Conservation (phyloP, 2,888 invertebrate species). For the Andrena praecox region DNA sequence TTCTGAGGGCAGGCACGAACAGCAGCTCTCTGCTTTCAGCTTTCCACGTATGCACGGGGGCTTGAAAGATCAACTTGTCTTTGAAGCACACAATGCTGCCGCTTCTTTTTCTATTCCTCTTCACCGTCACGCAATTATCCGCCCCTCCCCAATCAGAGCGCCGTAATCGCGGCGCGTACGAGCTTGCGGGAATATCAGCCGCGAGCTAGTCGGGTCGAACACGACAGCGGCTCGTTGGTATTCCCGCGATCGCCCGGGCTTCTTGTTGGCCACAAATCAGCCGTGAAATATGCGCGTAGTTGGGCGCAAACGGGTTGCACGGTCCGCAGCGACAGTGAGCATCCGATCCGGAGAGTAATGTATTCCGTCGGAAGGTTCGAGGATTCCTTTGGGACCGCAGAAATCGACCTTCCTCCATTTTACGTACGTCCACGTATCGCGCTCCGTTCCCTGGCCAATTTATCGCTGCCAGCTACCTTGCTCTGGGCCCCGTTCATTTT, state of each 20-base stretch:
- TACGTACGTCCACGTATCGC: conserved; percentile 19
- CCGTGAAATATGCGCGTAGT: conserved; percentile 19
- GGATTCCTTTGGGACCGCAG: conserved; percentile 32
- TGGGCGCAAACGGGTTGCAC: conserved; percentile 13
- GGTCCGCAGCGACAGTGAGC: conserved; percentile 15
- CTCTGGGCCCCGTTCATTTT: background rate
- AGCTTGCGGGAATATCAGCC: too few relatives aligned
- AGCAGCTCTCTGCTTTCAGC: too few relatives aligned
- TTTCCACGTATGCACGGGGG: too few relatives aligned
- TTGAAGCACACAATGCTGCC: too few relatives aligned
- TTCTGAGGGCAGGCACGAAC: too few relatives aligned
- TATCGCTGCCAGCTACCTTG: background rate
- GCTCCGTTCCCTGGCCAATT: background rate
- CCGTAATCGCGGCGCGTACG: too few relatives aligned
- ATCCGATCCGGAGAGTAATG: conserved; percentile 36
- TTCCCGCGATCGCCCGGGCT: background rate
- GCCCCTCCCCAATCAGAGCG: too few relatives aligned
- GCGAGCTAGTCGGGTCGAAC: too few relatives aligned
- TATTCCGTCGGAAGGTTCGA: conserved; percentile 42
- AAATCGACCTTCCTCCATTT: conserved; percentile 40
- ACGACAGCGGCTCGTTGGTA: background rate
- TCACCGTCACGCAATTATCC: too few relatives aligned
- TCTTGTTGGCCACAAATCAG: conserved; percentile 11
- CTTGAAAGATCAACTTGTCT: too few relatives aligned
- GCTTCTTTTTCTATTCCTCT: too few relatives aligned